phyloP scores from a whole-genome alignment of 2,113 vertebrate genomes.

The Oxygymnocypris stewartii region DNA sequence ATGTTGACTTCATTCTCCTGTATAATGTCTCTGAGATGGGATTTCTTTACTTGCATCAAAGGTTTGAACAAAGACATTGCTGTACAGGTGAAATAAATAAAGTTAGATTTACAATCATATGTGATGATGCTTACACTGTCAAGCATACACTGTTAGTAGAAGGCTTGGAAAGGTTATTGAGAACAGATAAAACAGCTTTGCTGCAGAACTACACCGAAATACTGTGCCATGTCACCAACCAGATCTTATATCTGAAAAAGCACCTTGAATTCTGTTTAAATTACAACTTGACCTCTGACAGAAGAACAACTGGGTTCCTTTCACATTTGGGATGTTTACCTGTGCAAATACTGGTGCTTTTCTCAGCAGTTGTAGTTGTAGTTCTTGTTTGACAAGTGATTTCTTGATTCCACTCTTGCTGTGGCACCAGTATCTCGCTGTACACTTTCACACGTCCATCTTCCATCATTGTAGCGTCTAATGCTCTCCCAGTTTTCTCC shows the following conservation, averaged over 20 bases:
- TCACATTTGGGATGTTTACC: conserved; percentile 19
- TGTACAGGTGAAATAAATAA: conserved; percentile 38
- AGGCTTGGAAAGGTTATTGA: no score
- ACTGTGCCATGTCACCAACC: no score
- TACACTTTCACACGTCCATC: conserved; percentile 59
- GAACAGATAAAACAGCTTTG: no score
- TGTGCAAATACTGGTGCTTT: conserved; percentile 64
- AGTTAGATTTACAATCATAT: background rate
- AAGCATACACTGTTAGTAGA: no score
- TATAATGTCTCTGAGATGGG: conserved; percentile 56
- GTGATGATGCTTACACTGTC: background rate
- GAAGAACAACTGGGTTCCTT: background rate
- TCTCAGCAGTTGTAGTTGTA: background rate
- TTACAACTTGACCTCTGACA: no score
- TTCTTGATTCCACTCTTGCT: conserved; percentile 63
- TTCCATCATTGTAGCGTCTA: conserved; percentile 44
- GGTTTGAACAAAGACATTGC: conserved; percentile 23
- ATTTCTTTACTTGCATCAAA: conserved; percentile 55
- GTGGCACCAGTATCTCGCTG: conserved; percentile 57
- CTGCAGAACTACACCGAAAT: no score
- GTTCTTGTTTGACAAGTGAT: conserved; percentile 58
- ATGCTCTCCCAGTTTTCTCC: background rate
- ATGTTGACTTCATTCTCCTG: background rate
- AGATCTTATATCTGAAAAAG: conserved; percentile 49
- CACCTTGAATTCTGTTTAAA: no score